A percentile compares a stretch with the other conserved stretches of the same genome.
Evolutionary conservation across 1,140 invertebrate species (phyloP).

Genomic region (Pachypsylla venusta): DNA sequence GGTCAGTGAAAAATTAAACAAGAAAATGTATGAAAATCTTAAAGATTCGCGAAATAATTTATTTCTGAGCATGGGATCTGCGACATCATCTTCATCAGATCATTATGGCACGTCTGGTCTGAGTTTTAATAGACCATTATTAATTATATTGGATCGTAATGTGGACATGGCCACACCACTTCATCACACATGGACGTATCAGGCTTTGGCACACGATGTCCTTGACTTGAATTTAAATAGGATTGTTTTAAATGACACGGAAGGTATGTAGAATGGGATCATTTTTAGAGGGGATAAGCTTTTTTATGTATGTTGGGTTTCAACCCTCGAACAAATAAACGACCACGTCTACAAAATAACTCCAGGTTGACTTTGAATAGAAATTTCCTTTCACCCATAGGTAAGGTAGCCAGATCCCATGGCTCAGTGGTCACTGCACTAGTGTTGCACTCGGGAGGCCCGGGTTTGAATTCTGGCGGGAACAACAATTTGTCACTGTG

Average conservation of each 20-base stretch:
- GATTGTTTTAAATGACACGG: slow-evolving; percentile 15
- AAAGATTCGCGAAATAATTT: slow-evolving; percentile 93
- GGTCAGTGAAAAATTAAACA: slow-evolving; percentile 93
- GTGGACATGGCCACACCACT: slow-evolving; percentile 94
- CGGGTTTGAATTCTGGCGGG: too few relatives aligned
- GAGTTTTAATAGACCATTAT: slow-evolving; percentile 82
- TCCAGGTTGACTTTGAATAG: too few relatives aligned
- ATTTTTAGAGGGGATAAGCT: too few relatives aligned
- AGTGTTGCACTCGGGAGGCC: too few relatives aligned
- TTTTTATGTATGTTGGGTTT: slow-evolving; percentile 9
- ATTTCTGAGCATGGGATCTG: slow-evolving; percentile 44
- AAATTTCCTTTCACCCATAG: too few relatives aligned
- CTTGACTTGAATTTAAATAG: slow-evolving; percentile 80
- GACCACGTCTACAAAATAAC: slow-evolving; percentile 1
- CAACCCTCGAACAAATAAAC: neutral
- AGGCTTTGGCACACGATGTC: slow-evolving; percentile 91
- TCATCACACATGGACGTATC: slow-evolving; percentile 99
- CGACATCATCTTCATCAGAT: neutral
- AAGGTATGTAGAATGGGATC: too few relatives aligned
- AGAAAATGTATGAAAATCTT: slow-evolving; percentile 92
- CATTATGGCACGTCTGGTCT: slow-evolving; percentile 33
- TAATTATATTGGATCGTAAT: slow-evolving; percentile 88
- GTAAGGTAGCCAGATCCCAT: too few relatives aligned
- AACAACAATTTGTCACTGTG: too few relatives aligned
- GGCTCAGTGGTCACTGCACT: too few relatives aligned